Base-by-base conservation (phyloP, 2,797 vertebrate species). In the Mastacembelus armatus region DNA sequence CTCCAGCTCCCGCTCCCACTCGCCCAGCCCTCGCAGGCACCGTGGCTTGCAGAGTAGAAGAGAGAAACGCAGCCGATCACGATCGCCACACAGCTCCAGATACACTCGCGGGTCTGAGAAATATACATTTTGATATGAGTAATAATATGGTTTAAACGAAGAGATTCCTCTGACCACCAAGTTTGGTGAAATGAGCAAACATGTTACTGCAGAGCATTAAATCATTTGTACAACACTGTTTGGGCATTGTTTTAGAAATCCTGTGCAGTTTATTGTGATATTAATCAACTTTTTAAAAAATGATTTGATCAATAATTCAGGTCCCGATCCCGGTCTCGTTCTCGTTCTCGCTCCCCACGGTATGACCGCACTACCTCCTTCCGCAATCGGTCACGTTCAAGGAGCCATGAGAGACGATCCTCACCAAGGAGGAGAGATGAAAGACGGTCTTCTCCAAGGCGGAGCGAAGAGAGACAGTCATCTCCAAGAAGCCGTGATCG, bases 21-120 rank as follows among this genome's bases (percentile, higher is more conserved):
- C 94, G 0, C 66, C 83, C 0, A 92, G 93, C 43, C 93, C 93
- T 0, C 88, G 88, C 3, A 89, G 71, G 0, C 87, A 83, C 11
- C 86, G 87, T 54, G 92, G 92, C 11, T 91, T 79, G 3, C 92
- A 90, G 0, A 88, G 91, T 38, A 40, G 40, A 24, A 24, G 64
- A 24, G 56, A 54, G 2, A 73, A 22, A 35, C 51, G 27, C 24
- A 67, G 71, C 35, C 48, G 35, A 16, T 88, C 88, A 0, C 33
- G 15, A 5, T 88, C 87, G 0, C 82, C 61, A 0, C 30, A 29
- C 19, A 52, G 21, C 12, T 65, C 66, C 32, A 84, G 78, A 78
- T 12, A 48, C 15, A 10, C 7, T 18, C 61, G 11, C 71, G 85
- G 89, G 90, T 91, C 16, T 55, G 60, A 61, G 2, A 12, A 3